phyloP scores from a whole-genome alignment of 1,140 invertebrate species.

The Daktulosphaira vitifoliae region DNA sequence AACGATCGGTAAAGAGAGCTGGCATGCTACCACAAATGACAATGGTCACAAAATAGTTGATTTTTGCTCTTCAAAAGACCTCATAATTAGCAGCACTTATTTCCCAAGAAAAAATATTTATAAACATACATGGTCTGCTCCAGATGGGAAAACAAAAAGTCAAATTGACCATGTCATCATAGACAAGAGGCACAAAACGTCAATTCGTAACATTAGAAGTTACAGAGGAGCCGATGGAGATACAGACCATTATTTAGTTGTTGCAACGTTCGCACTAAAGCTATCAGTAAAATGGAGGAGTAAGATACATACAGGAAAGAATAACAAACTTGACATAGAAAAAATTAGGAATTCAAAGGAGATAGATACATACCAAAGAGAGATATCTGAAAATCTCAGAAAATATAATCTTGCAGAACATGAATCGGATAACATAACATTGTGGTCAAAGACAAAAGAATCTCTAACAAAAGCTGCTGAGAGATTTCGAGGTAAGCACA shows the following conservation, averaged over 20 bases:
- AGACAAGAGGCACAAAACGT: not conserved
- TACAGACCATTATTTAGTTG: not conserved
- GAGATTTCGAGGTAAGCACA: not conserved
- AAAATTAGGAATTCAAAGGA: not conserved
- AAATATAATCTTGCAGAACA: not conserved
- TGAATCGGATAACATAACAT: not conserved
- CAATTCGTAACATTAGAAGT: not conserved
- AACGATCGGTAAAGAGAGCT: too few species aligned
- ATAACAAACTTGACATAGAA: not conserved
- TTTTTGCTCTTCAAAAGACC: slow-evolving; percentile 29
- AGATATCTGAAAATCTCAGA: not conserved
- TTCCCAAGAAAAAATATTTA: slow-evolving; percentile 18
- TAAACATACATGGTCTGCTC: slow-evolving; percentile 38
- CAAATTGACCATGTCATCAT: slow-evolving; percentile 35
- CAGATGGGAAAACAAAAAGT: slow-evolving; percentile 39
- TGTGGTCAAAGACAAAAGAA: not conserved
- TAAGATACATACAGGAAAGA: too few species aligned
- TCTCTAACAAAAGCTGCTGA: too few species aligned
- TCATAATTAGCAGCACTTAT: too few species aligned
- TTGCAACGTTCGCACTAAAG: not conserved
- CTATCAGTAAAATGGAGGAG: not conserved
- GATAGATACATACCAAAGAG: not conserved
- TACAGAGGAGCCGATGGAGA: slow-evolving; percentile 29
- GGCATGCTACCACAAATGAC: not conserved
- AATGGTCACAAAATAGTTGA: slow-evolving; percentile 33